Conservation (phyloP, 2,113 vertebrate species). For the Hepsetus odoe region DNA sequence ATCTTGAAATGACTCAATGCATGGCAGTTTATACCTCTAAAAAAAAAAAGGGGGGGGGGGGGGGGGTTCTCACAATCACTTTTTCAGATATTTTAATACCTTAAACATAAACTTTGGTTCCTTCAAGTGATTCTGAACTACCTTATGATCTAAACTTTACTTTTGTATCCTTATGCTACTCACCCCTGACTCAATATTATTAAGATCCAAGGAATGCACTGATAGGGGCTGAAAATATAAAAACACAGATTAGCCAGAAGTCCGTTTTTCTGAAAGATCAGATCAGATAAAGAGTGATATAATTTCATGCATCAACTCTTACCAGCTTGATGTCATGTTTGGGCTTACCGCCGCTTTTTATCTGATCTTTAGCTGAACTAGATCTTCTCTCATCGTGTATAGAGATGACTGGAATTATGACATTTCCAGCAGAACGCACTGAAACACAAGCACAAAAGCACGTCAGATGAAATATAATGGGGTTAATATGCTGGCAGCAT, state of each 20-base stretch:
- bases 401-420: slow-evolving; percentile 20
- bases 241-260: neutral
- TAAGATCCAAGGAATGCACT: slow-evolving; percentile 55
- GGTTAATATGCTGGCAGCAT: neutral
- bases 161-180: slow-evolving; percentile 18
- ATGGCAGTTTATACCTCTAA: slow-evolving; percentile 69
- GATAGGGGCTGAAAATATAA: slow-evolving; percentile 43
- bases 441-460: neutral
- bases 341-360: slow-evolving; percentile 81
- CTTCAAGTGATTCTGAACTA: neutral
- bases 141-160: neutral
- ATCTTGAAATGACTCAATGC: slow-evolving; percentile 70
- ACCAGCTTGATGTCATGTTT: slow-evolving; percentile 86
- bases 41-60: slow-evolving; percentile 47
- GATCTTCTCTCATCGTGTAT: slow-evolving; percentile 45
- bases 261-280: neutral
- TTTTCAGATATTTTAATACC: neutral
- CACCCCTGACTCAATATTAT: slow-evolving; percentile 53
- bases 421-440: slow-evolving; percentile 42
- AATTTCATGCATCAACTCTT: neutral
- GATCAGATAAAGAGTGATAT: neutral
- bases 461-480: neutral
- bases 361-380: slow-evolving; percentile 34
- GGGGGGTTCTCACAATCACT: neutral
- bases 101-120: neutral